These are phyloP conservation scores for Acridotheres tristis DNA, from an alignment of 2,797 vertebrate species.

Conservation along the genomic window DNA sequence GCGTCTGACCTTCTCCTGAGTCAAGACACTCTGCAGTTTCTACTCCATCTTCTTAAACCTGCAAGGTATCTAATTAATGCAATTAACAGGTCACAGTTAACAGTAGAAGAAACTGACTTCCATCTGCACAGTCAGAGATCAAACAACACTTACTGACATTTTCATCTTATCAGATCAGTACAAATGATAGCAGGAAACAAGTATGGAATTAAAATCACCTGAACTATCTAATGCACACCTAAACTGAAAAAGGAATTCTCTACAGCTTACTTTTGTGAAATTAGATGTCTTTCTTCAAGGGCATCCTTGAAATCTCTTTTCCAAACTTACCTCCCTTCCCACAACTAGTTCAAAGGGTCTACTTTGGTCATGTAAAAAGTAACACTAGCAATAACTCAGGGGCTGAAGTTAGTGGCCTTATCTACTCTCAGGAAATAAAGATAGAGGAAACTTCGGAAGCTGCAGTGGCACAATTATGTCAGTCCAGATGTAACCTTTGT, in stretches of 20 bases:
- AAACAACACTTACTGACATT: background rate
- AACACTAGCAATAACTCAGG: background rate
- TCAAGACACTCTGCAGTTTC: background rate
- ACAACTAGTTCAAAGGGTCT: background rate
- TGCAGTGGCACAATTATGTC: background rate
- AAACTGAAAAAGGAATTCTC: background rate
- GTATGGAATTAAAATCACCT: background rate
- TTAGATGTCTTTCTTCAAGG: background rate
- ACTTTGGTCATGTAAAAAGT: background rate
- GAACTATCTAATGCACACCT: background rate
- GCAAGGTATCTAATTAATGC: background rate
- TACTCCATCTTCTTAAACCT: background rate
- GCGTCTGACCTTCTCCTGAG: background rate
- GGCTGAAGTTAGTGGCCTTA: background rate
- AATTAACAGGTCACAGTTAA: background rate
- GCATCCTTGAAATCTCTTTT: background rate
- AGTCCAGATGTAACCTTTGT: background rate
- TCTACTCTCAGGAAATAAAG: background rate
- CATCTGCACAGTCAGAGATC: background rate
- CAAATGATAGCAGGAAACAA: background rate
- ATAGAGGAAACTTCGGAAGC: background rate
- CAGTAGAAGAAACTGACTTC: background rate
- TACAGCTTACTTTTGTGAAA: background rate
- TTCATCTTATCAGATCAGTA: background rate
- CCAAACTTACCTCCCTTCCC: background rate